Conservation (phyloP, 2,797 vertebrate species). For the Lagocephalus sceleratus region DNA sequence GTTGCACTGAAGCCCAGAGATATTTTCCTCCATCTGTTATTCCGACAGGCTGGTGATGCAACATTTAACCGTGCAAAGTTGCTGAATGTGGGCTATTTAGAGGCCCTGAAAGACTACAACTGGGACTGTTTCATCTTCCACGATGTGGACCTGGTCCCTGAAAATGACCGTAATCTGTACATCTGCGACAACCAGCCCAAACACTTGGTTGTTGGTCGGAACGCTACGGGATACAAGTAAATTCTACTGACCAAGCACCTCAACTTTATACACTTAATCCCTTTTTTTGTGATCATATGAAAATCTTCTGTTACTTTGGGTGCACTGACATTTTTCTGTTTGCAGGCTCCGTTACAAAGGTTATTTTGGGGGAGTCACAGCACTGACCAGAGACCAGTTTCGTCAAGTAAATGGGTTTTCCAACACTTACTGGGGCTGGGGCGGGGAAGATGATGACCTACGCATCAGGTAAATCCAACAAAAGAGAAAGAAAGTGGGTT, state of each 20-base stretch:
- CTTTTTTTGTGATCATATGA: not conserved
- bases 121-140: conserved; percentile 99
- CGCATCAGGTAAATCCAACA: conserved; percentile 81
- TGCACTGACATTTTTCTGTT: not conserved
- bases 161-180: conserved; percentile 93
- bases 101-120: conserved; percentile 86
- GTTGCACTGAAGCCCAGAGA: not conserved
- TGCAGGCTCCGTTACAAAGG: conserved; percentile 87
- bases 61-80: conserved; percentile 96
- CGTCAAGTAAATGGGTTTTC: conserved; percentile 91
- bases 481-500: not conserved
- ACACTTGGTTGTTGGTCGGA: conserved; percentile 95
- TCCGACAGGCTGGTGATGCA: conserved; percentile 80
- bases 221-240: conserved; percentile 94
- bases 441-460: conserved; percentile 96
- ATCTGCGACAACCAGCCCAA: conserved; percentile 87
- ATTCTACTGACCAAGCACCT: conserved; percentile 25
- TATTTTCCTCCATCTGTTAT: not conserved
- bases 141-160: conserved; percentile 94
- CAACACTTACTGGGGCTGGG: conserved; percentile 98
- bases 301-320: not conserved
- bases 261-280: not conserved
- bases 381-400: conserved; percentile 90
- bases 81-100: conserved; percentile 92
- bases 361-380: conserved; percentile 96